Evolutionary conservation across 2,797 vertebrate species (phyloP).

Genomic region (Cossypha niveicapilla): DNA sequence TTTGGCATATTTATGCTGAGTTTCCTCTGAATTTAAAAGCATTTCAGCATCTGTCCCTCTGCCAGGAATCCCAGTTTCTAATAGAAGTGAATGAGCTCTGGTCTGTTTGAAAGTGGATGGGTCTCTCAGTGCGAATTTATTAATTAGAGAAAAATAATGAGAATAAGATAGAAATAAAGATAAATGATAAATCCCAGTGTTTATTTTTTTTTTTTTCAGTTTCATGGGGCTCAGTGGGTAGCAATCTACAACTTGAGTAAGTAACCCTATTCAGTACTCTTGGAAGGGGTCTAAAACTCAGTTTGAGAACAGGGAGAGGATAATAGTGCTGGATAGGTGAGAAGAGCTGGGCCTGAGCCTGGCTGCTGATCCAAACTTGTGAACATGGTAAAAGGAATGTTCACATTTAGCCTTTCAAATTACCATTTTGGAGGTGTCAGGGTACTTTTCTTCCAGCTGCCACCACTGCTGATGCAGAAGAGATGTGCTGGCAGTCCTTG

Average conservation of each 20-base stretch:
- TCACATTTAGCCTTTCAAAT: not conserved
- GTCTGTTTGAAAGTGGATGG: not conserved
- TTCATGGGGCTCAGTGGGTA: not conserved
- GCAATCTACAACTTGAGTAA: not conserved
- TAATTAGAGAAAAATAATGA: not conserved
- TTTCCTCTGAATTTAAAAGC: not conserved
- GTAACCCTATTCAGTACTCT: not conserved
- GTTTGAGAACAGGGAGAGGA: not conserved
- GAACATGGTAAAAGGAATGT: not conserved
- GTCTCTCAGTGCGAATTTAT: not conserved
- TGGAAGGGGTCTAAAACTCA: not conserved
- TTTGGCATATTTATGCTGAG: not conserved
- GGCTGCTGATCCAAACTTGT: not conserved
- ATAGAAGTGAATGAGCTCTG: not conserved
- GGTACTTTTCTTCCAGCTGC: not conserved
- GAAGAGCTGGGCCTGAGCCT: not conserved
- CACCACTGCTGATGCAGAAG: not conserved
- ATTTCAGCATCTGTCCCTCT: not conserved
- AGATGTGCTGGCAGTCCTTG: rapidly evolving
- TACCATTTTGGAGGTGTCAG: not conserved
- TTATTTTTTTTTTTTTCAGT: not conserved
- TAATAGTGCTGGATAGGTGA: not conserved
- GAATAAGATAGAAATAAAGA: constrained; percentile 41
- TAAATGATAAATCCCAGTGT: not conserved
- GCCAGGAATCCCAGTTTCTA: not conserved